phyloP scores from a whole-genome alignment of 2,797 vertebrate species.

The Syncerus caffer region DNA sequence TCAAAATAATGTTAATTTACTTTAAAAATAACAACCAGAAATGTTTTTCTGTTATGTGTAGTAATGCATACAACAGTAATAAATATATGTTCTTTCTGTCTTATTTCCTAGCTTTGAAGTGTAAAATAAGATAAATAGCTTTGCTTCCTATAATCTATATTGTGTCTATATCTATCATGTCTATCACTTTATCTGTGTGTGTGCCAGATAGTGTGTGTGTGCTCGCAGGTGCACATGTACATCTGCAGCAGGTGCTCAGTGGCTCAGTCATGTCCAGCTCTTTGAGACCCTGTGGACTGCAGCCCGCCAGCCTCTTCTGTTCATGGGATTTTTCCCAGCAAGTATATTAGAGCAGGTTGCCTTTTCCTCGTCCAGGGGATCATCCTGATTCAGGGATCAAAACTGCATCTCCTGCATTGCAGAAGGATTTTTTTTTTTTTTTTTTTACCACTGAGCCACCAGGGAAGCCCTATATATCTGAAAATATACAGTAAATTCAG shows the following conservation, averaged over 20 bases:
- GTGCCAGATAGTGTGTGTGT: neutral
- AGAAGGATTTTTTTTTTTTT: neutral
- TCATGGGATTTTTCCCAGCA: neutral
- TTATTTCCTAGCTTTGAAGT: neutral
- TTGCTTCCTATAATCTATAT: neutral
- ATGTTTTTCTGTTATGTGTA: neutral
- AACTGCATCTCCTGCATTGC: neutral
- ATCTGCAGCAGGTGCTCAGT: neutral
- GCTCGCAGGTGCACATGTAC: accelerated
- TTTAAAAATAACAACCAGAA: neutral
- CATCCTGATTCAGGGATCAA: neutral
- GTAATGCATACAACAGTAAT: neutral
- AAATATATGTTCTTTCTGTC: neutral
- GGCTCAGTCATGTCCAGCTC: neutral
- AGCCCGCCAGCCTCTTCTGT: neutral
- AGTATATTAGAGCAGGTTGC: neutral
- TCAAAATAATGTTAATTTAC: neutral
- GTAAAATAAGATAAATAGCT: neutral
- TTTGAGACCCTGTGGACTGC: neutral
- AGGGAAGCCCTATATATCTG: neutral
- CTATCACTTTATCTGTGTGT: too few species aligned
- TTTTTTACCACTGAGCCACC: neutral
- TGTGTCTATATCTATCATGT: neutral
- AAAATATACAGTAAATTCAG: neutral
- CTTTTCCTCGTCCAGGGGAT: neutral